phyloP scores from a whole-genome alignment of 2,113 vertebrate species.

The Ailurus styani region DNA sequence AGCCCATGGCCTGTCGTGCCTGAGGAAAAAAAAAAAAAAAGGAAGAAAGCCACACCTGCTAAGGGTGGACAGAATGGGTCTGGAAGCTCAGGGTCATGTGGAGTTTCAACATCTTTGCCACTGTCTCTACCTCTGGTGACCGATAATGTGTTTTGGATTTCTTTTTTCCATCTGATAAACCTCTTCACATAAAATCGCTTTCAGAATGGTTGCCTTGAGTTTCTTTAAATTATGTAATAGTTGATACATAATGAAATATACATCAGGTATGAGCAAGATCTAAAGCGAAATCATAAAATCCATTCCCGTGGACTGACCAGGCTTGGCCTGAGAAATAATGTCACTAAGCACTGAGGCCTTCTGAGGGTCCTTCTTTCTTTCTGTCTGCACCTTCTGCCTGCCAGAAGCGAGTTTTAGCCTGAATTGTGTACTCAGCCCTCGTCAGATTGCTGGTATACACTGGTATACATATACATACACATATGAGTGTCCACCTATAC shows the following conservation, averaged over 20 bases:
- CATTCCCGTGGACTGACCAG: not conserved
- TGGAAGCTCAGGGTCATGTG: not conserved
- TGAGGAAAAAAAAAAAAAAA: not conserved
- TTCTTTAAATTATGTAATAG: slow-evolving; percentile 42
- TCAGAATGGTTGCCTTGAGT: not conserved
- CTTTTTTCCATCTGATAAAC: not conserved
- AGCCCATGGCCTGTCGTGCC: rapidly evolving
- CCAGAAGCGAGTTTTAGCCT: not conserved
- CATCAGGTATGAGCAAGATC: not conserved
- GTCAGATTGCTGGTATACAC: not conserved
- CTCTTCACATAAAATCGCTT: not conserved
- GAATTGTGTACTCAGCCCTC: not conserved
- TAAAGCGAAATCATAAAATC: not conserved
- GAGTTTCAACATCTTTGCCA: not conserved
- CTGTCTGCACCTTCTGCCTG: not conserved
- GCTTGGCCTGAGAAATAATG: not conserved
- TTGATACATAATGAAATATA: slow-evolving; percentile 7
- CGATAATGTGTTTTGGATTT: not conserved
- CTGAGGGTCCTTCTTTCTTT: not conserved
- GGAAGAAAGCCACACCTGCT: not conserved
- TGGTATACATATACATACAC: not conserved
- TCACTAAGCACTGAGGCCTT: not conserved
- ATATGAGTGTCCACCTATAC: not conserved
- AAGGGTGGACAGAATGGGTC: rapidly evolving
- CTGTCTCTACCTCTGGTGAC: not conserved